Percentiles rank a stretch among this genome's conserved stretches.
phyloP scores from a whole-genome alignment of 2,797 vertebrate genomes.

The Acridotheres tristis region DNA sequence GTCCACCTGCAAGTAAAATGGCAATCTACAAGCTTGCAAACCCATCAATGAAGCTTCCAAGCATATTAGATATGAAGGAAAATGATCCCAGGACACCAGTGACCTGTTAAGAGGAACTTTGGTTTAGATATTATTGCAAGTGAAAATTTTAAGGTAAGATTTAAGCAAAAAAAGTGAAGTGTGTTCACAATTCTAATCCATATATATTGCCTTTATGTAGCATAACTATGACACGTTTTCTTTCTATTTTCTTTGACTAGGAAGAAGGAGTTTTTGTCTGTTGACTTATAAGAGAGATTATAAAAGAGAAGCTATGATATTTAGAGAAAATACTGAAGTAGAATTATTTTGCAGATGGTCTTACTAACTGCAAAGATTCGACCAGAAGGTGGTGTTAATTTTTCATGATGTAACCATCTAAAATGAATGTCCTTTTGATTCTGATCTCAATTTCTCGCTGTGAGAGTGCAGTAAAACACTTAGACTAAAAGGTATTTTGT shows the following conservation, averaged over 20 bases:
- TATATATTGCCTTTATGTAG: not conserved
- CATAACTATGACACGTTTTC: not conserved
- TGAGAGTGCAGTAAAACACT: constrained; percentile 3
- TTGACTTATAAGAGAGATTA: not conserved
- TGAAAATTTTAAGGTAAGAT: not conserved
- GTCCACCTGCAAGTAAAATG: not conserved
- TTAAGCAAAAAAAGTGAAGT: not conserved
- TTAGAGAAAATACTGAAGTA: not conserved
- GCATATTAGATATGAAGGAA: not conserved
- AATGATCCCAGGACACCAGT: not conserved
- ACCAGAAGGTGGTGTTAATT: not conserved
- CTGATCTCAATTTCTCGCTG: constrained; percentile 4
- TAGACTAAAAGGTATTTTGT: constrained; percentile 38
- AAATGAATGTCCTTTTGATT: not conserved
- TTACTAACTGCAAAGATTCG: not conserved
- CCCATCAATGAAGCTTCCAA: not conserved
- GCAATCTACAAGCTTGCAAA: not conserved
- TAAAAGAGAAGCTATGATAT: not conserved
- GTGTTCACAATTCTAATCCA: not conserved
- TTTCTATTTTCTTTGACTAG: not conserved
- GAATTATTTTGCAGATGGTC: not conserved
- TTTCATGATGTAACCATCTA: not conserved
- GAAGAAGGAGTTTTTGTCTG: not conserved
- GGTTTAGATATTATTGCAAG: not conserved
- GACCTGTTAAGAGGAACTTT: not conserved